phyloP scores from a whole-genome alignment of 2,797 vertebrate species.

The Sternarchorhynchus goeldii region DNA sequence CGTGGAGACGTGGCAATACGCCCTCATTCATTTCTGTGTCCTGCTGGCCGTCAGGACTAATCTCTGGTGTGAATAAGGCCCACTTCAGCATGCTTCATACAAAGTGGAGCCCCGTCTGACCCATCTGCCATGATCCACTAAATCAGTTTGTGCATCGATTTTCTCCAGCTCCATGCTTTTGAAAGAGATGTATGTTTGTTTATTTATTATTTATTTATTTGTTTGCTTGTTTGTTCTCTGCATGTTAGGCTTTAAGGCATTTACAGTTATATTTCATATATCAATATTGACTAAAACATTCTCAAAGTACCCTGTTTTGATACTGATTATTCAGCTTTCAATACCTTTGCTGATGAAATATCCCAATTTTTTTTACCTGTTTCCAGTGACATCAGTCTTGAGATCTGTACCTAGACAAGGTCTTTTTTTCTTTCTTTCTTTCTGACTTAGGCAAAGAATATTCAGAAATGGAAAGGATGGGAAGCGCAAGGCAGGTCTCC shows the following conservation, averaged over 20 bases:
- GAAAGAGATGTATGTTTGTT: neutral
- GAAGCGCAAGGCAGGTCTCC: no score
- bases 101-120: neutral
- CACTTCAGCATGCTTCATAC: conserved; percentile 14
- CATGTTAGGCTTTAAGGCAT: no score
- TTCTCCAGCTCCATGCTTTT: neutral
- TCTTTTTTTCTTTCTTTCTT: no score
- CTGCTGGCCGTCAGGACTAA: neutral
- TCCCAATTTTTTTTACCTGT: conserved; percentile 11
- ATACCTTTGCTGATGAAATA: conserved; percentile 16
- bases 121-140: neutral
- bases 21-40: neutral
- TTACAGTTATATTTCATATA: no score
- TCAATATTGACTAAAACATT: no score
- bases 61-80: neutral
- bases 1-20: neutral
- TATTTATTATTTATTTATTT: neutral
- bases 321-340: neutral
- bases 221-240: neutral
- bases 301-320: no score
- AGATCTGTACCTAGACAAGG: neutral
- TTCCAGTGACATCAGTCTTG: conserved; percentile 31
- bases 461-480: no score
- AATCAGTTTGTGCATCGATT: conserved; percentile 6
- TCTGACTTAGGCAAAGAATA: neutral